These are phyloP conservation scores for Acanthosepion lycidas DNA, from an alignment of 2,888 invertebrate genomes.

Conservation along the genomic window DNA sequence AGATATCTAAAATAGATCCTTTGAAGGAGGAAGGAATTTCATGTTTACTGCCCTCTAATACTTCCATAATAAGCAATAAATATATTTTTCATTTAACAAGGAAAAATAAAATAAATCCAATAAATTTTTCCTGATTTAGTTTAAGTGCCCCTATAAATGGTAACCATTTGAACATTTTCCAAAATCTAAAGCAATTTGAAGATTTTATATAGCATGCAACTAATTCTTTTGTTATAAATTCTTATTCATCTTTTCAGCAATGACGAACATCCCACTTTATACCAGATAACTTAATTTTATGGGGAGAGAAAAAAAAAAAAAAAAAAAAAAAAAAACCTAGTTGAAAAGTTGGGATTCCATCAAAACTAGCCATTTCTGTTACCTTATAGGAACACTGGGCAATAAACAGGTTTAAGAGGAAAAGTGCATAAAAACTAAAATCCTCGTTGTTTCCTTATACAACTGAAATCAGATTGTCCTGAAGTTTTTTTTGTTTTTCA, in stretches of 20 bases:
- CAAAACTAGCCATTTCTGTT: not conserved
- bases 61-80: not conserved
- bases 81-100: no score
- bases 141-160: no score
- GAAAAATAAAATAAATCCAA: no score
- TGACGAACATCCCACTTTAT: not conserved
- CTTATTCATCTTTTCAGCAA: not conserved
- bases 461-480: constrained; percentile 68
- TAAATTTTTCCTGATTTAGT: no score
- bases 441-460: constrained; percentile 56
- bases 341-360: not conserved
- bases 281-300: not conserved
- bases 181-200: no score
- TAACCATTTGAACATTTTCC: no score
- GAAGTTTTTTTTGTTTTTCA: constrained; percentile 46
- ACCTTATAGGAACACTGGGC: not conserved
- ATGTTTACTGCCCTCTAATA: not conserved
- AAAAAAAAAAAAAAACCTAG: not conserved
- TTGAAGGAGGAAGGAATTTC: not conserved
- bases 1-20: not conserved
- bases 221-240: not conserved
- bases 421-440: constrained; percentile 35
- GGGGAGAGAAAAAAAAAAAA: no score
- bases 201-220: no score
- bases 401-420: not conserved